Evolutionary conservation across 2,888 invertebrate species (phyloP).

Genomic region (Nemurella pictetii): DNA sequence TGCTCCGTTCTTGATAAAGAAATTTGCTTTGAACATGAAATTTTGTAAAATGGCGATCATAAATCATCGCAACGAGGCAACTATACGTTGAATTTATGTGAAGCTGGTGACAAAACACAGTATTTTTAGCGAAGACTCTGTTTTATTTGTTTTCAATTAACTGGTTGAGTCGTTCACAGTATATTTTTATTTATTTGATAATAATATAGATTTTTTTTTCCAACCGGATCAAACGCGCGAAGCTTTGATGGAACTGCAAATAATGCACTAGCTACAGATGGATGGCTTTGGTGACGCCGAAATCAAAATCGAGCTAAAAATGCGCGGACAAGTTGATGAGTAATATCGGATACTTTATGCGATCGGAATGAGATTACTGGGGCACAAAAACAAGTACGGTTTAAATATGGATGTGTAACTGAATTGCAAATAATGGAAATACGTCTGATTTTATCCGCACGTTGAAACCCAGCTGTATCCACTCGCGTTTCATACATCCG

Average conservation of each 20-base stretch:
- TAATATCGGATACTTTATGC: background rate
- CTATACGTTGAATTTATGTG: background rate
- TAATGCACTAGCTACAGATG: too few species aligned
- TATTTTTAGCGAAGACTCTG: background rate
- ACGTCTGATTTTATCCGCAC: background rate
- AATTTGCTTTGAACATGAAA: constrained; percentile 22
- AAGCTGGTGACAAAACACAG: background rate
- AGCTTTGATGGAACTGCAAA: background rate
- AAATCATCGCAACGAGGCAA: background rate
- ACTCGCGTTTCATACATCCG: background rate
- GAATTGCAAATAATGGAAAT: constrained; percentile 13
- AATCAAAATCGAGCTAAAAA: background rate
- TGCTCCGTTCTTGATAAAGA: constrained; percentile 18
- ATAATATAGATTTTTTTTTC: background rate
- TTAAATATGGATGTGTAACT: background rate
- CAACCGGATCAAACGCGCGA: background rate
- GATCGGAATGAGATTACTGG: background rate
- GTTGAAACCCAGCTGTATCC: background rate
- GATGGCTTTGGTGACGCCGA: background rate
- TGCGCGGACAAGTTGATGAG: background rate
- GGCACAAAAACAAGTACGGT: background rate
- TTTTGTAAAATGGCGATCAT: constrained; percentile 10
- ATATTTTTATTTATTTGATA: background rate
- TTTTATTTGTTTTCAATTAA: background rate
- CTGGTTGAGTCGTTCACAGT: background rate